Base-by-base conservation (phyloP, 2,113 vertebrate species). In the Notarius lentiginosus region DNA sequence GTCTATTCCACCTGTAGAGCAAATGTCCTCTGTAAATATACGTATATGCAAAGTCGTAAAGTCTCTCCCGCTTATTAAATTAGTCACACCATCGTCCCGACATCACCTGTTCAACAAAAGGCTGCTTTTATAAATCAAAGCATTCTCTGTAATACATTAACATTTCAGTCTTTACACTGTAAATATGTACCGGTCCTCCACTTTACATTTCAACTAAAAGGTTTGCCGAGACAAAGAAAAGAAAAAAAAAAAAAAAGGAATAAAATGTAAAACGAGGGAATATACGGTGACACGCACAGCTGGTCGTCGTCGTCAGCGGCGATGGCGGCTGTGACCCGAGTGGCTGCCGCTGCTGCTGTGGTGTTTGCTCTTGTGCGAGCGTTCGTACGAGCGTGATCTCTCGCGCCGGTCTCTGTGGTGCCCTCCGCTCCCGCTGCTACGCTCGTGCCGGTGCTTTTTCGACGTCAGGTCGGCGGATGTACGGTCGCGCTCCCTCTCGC, bases 381-480 rank as follows among this genome's bases (percentile, higher is more conserved):
- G 94, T 91, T 99, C 98, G 24, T 99, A 99, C 1, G 98, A 99
- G 22, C 97, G 97, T 0, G 98, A 99, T 2, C 98, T 90, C 88
- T 99, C 97, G 0, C 97, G 94, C 81, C 97, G 92, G 79, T 99
- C 98, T 20, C 97, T 94, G 88, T 99, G 98, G 83, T 97, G 96
- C 0, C 96, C 92, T 22, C 85, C 87, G 65, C 82, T 81, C 7
- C 89, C 87, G 12, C 93, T 90, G 68, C 94, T 87, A 7, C 96
- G 94, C 89, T 99, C 98, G 1, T 99, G 98, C 90, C 98, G 95
- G 95, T 99, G 98, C 91, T 99, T 99, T 95, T 99, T 99, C 88
- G 96, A 91, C 0, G 94, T 91, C 0, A 93, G 84, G 66, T 99
- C 98, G 0, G 96, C 92, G 4, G 93, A 82, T 84, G 86, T 60